Conservation (phyloP, 1,140 invertebrate species). For the Augochlora pura region DNA sequence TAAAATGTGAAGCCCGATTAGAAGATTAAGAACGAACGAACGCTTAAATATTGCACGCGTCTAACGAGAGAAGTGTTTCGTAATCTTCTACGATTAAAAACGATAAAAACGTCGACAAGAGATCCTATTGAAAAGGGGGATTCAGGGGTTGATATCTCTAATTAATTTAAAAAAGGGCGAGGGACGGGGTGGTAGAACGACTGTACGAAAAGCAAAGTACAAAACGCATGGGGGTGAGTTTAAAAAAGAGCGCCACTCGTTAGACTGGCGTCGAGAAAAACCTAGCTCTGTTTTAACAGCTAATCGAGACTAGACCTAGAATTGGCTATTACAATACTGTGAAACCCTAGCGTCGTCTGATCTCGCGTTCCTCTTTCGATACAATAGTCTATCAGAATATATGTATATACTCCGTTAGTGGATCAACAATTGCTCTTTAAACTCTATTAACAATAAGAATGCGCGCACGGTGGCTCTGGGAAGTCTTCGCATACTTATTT, state of each 20-base stretch:
- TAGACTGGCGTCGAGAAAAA: neutral
- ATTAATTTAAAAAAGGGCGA: neutral
- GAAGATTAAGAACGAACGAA: no score
- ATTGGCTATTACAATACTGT: slow-evolving; percentile 42
- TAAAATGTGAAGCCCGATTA: no score
- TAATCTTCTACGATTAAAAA: neutral
- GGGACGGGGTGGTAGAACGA: neutral
- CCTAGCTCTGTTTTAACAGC: slow-evolving; percentile 23
- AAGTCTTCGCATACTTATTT: no score
- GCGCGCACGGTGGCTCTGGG: no score
- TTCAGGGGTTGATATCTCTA: neutral
- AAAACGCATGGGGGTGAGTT: slow-evolving; percentile 10
- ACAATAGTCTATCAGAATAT: slow-evolving; percentile 44
- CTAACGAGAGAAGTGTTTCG: neutral
- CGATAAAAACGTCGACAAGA: slow-evolving; percentile 1
- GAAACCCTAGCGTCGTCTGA: slow-evolving; percentile 21
- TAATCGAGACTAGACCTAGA: slow-evolving; percentile 44
- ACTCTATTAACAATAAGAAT: slow-evolving; percentile 35
- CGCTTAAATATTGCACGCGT: slow-evolving; percentile 17
- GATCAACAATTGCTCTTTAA: slow-evolving; percentile 36
- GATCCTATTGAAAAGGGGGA: neutral
- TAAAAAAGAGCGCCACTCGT: neutral
- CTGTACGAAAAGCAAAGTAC: slow-evolving; percentile 6
- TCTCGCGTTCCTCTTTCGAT: slow-evolving; percentile 23
- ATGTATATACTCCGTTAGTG: slow-evolving; percentile 33